A percentile compares a stretch with the other conserved stretches of the same genome.
Evolutionary conservation across 2,888 invertebrate species (phyloP).

Genomic region (Chironomus riparius): DNA sequence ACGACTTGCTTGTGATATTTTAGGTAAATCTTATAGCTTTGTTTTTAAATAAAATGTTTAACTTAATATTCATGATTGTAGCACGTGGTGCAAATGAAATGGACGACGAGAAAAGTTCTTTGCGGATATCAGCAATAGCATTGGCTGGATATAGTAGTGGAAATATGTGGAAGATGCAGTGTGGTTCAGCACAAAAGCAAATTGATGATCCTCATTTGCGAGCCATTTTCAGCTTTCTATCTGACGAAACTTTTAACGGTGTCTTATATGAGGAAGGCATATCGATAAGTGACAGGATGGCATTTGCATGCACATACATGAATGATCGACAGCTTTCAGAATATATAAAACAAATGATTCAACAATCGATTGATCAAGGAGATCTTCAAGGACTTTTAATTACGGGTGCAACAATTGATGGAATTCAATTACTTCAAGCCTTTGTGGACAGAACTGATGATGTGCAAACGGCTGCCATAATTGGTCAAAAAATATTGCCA

Average conservation of each 20-base stretch:
- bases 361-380: slow-evolving; percentile 63
- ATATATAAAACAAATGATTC: slow-evolving; percentile 63
- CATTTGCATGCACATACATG: slow-evolving; percentile 82
- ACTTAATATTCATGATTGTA: too few relatives aligned
- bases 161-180: slow-evolving; percentile 69
- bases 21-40: slow-evolving; percentile 36
- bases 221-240: slow-evolving; percentile 83
- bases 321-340: slow-evolving; percentile 70
- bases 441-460: slow-evolving; percentile 83
- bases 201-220: slow-evolving; percentile 84
- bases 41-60: too few relatives aligned
- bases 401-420: slow-evolving; percentile 68
- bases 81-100: slow-evolving; percentile 55
- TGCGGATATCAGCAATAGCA: slow-evolving; percentile 59
- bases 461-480: slow-evolving; percentile 80
- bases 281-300: slow-evolving; percentile 77
- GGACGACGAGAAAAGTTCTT: slow-evolving; percentile 37
- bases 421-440: slow-evolving; percentile 70
- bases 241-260: slow-evolving; percentile 63
- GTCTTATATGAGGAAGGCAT: slow-evolving; percentile 75
- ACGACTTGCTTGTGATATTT: slow-evolving; percentile 73
- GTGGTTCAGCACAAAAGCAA: slow-evolving; percentile 61
- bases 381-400: slow-evolving; percentile 76
- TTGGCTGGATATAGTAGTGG: slow-evolving; percentile 81
- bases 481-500: slow-evolving; percentile 68